These are phyloP conservation scores for Dioctria linearis DNA, from an alignment of 2,888 invertebrate species.

Conservation along the genomic window DNA sequence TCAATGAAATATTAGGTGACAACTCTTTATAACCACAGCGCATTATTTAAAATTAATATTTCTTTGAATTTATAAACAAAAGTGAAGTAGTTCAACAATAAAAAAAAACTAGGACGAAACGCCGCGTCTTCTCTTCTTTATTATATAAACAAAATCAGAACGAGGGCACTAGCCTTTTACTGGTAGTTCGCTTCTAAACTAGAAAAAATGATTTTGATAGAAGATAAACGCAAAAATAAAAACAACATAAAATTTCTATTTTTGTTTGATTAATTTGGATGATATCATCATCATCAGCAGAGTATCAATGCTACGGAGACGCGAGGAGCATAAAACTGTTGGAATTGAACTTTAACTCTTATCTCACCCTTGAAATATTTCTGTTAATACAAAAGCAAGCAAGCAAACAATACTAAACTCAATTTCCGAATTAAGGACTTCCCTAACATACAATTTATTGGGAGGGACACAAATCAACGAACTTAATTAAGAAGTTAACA, in stretches of 20 bases:
- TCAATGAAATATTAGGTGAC: too few species aligned
- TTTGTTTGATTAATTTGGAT: not conserved
- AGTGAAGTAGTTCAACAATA: too few species aligned
- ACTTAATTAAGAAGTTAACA: not conserved
- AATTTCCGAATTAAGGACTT: too few species aligned
- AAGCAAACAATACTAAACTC: too few species aligned
- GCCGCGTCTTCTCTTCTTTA: not conserved
- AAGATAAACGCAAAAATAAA: not conserved
- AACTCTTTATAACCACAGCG: too few species aligned
- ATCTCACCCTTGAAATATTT: not conserved
- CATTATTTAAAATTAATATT: too few species aligned
- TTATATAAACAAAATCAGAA: not conserved
- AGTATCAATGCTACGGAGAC: not conserved
- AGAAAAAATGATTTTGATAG: too few species aligned
- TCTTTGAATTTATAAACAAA: too few species aligned
- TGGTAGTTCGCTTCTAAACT: too few species aligned
- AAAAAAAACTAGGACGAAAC: too few species aligned
- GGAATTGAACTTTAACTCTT: slow-evolving; percentile 15
- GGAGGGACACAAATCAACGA: not conserved
- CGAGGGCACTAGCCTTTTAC: not conserved
- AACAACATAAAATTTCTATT: slow-evolving; percentile 18
- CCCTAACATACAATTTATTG: too few species aligned
- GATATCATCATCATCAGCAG: slow-evolving; percentile 24
- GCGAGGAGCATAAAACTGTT: not conserved
- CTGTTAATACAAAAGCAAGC: too few species aligned